Percentiles rank a stretch among this genome's conserved stretches.
phyloP scores from a whole-genome alignment of 2,113 vertebrate genomes.

The Brachyhypopomus gauderio region DNA sequence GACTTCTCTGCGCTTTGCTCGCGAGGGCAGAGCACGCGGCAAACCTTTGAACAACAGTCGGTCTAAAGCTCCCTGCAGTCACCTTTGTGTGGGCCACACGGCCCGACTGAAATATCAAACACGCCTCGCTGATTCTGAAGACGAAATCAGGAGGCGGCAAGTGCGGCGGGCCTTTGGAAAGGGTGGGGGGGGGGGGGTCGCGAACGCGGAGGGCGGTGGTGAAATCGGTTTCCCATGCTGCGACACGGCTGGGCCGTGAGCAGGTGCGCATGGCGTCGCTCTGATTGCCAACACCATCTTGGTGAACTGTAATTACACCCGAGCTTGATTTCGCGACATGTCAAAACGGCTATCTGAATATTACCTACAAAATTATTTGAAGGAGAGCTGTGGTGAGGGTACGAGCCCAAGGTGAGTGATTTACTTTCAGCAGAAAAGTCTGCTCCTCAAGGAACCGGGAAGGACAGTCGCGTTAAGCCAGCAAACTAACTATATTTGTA shows the following conservation, averaged over 20 bases:
- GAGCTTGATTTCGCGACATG: slow-evolving; percentile 27
- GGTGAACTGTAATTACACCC: slow-evolving; percentile 38
- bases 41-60: background rate
- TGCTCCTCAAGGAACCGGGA: background rate
- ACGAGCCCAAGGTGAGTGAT: background rate
- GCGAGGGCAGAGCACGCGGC: background rate
- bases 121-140: background rate
- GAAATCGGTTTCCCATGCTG: slow-evolving; percentile 6
- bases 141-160: background rate
- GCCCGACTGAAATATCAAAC: slow-evolving; percentile 12
- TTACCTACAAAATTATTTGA: slow-evolving; percentile 18
- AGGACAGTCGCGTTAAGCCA: background rate
- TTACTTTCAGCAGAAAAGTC: background rate
- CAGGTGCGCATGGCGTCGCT: slow-evolving; percentile 42
- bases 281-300: slow-evolving; percentile 40
- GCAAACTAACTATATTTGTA: background rate
- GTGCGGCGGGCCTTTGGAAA: background rate
- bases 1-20: background rate
- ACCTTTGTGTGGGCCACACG: background rate
- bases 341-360: slow-evolving; percentile 29
- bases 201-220: background rate
- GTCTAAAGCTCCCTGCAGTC: background rate
- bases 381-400: background rate
- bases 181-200: background rate
- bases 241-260: background rate